A percentile compares a stretch with the other conserved stretches of the same genome.
Conservation (phyloP, 1,140 invertebrate genomes). For the Tetragnatha versicolor region DNA sequence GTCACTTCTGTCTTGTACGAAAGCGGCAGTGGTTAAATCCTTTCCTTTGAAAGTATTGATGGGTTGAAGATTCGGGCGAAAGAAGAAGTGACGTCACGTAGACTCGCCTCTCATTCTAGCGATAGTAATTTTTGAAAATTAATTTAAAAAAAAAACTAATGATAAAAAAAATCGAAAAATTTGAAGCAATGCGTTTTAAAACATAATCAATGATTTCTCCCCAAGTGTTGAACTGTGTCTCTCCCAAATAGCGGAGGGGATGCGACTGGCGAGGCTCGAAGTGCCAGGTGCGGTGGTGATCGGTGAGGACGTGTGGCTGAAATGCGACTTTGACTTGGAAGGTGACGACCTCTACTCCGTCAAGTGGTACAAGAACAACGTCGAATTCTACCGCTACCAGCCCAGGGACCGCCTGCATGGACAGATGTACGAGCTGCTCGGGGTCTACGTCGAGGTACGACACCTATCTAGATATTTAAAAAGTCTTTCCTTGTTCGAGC, state of each 20-base stretch:
- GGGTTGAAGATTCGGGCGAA: too few relatives aligned
- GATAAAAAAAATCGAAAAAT: too few relatives aligned
- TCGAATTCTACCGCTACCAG: constrained; percentile 59
- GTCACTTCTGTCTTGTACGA: too few relatives aligned
- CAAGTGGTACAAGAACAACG: constrained; percentile 57
- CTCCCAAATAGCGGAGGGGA: constrained; percentile 2
- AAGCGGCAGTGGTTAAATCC: too few relatives aligned
- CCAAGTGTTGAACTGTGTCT: neutral
- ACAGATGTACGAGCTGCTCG: constrained; percentile 57
- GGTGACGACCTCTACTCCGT: constrained; percentile 57
- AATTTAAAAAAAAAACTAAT: too few relatives aligned
- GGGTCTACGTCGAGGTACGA: constrained; percentile 59
- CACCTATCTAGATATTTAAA: neutral
- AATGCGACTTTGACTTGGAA: constrained; percentile 58
- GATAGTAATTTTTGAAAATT: too few relatives aligned
- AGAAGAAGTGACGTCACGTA: too few relatives aligned
- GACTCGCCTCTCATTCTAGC: too few relatives aligned
- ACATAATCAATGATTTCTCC: too few relatives aligned
- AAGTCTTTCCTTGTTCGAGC: too few relatives aligned
- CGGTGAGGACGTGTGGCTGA: constrained; percentile 56
- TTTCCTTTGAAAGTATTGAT: too few relatives aligned
- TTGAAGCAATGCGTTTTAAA: too few relatives aligned
- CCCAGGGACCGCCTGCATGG: constrained; percentile 55
- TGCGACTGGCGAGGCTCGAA: constrained; percentile 56
- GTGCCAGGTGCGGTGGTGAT: constrained; percentile 57